Conservation (phyloP, 1,140 invertebrate species). For the Panonychus citri region DNA sequence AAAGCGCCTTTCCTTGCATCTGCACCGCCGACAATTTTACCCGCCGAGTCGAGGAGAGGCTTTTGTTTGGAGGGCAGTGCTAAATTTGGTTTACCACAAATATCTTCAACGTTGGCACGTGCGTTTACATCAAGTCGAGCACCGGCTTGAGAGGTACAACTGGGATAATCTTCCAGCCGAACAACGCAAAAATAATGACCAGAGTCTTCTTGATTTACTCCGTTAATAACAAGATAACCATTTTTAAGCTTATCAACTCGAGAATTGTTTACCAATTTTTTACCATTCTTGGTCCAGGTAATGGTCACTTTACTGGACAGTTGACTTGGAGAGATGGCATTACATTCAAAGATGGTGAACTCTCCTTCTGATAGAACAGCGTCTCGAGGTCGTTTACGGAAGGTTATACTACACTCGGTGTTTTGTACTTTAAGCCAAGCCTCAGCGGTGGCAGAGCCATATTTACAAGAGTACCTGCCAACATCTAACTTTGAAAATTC, state of each 20-base stretch:
- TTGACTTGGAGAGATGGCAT: background rate
- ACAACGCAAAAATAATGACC: conserved; percentile 15
- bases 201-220: conserved; percentile 6
- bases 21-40: conserved; percentile 17
- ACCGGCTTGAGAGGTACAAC: background rate
- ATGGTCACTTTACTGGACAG: background rate
- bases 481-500: conserved; percentile 1
- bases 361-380: conserved; percentile 11
- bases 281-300: conserved; percentile 6
- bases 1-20: conserved; percentile 14
- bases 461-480: conserved; percentile 10
- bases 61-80: conserved; percentile 8
- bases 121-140: conserved; percentile 4
- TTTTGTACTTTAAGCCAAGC: conserved; percentile 4
- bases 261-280: conserved; percentile 1
- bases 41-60: conserved; percentile 6
- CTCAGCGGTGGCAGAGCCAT: conserved; percentile 1
- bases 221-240: conserved; percentile 11
- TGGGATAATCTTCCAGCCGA: conserved; percentile 1
- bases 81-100: conserved; percentile 14
- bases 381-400: conserved; percentile 13
- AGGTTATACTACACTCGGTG: conserved; percentile 4
- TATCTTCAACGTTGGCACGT: conserved; percentile 6
- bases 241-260: conserved; percentile 9
- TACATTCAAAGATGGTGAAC: conserved; percentile 12